Base-by-base conservation (phyloP, 1,140 invertebrate species). In the Lasioglossum baleicum region DNA sequence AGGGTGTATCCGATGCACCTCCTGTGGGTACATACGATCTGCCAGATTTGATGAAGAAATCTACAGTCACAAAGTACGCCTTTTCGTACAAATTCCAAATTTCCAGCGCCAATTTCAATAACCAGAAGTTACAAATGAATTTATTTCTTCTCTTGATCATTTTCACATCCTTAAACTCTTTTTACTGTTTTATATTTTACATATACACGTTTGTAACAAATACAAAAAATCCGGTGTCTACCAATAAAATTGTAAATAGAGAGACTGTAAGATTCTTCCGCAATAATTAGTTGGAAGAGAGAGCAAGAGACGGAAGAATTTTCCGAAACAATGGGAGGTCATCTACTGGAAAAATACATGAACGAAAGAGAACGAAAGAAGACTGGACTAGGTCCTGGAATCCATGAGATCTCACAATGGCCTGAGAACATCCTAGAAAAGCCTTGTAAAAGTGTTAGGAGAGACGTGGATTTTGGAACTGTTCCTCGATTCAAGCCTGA, bases 361-460 rank as follows among this genome's bases (percentile, higher is more conserved):
- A 3, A 11, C 0, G 40, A 87, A 7, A 80, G 26, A 11, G 11
- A 22, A 0, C 13, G 81, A 11, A 68, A 60, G 53, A 81, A 26
- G 2, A 75, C 40, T 0, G 80, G 69, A 17, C 35, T 56, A 11
- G 80, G 86, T 1, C 80, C 84, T 8, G 86, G 84, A 35, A 76
- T 71, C 13, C 69, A 88, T 11, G 82, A 88, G 0, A 67, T 88
- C 31, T 0, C 6, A 11, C 82, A 75, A 0, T 88, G 87, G 84
- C 87, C 87, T 0, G 83, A 88, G 1, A 68, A n/a, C 3, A 3
- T 71, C 40, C 17, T 86, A 7, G 0, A 75, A 0, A 51, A 17
- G 13, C 5, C 26, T 6, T 83, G 87, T 40, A 74, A 74, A 6
- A 80, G 13, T 44, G 31, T 64, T 4, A 69, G 17, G 44, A 56